Conservation (phyloP, 2,888 invertebrate genomes). For the Gerris lacustris region DNA sequence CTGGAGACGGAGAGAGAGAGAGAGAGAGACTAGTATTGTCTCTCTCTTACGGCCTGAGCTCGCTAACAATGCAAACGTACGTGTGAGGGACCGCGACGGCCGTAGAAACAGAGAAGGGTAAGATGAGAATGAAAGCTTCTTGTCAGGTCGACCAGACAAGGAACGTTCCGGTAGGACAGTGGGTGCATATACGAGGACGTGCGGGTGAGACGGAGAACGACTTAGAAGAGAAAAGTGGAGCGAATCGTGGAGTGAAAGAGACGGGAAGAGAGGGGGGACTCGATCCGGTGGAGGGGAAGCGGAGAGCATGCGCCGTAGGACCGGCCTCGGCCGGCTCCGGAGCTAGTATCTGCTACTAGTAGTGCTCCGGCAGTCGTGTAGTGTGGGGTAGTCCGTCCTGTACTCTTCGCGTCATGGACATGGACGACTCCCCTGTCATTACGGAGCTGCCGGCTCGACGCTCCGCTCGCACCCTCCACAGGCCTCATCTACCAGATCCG, state of each 20-base stretch:
- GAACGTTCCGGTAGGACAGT: too few species aligned
- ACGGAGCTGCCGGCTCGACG: slow-evolving; percentile 27
- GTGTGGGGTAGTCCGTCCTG: neutral
- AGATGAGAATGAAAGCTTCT: too few species aligned
- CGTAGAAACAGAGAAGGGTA: too few species aligned
- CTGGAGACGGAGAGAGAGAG: too few species aligned
- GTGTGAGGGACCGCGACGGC: too few species aligned
- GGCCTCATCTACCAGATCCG: slow-evolving; percentile 37
- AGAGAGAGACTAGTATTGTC: too few species aligned
- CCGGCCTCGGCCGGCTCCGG: neutral
- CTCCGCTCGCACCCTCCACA: slow-evolving; percentile 40
- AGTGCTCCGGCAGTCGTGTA: neutral
- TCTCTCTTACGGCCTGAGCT: too few species aligned
- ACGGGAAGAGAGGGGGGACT: neutral
- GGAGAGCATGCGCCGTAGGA: neutral
- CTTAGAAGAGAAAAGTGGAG: neutral
- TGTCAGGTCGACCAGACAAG: too few species aligned
- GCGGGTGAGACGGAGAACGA: neutral
- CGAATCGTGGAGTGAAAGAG: neutral
- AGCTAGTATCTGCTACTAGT: neutral
- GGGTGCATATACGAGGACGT: too few species aligned
- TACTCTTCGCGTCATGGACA: neutral
- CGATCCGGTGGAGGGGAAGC: neutral
- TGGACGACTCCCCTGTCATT: slow-evolving; percentile 24
- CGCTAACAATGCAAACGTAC: too few species aligned